These are phyloP conservation scores for Epistrophe grossulariae DNA, from an alignment of 2,888 invertebrate species.

Conservation along the genomic window DNA sequence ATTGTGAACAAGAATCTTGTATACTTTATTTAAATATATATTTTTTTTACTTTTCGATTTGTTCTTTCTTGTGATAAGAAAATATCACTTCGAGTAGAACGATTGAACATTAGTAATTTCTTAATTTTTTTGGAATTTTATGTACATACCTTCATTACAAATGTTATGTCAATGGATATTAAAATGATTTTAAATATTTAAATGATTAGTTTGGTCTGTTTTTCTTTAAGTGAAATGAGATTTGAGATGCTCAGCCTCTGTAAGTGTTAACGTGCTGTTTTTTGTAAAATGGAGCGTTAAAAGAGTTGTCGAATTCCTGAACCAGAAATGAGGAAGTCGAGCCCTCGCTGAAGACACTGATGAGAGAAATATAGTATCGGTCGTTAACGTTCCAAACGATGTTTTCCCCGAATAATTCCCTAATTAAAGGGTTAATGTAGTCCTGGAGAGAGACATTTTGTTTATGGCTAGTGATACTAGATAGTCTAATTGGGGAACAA, in stretches of 20 bases:
- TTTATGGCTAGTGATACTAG: too few relatives aligned
- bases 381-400: not conserved
- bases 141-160: too few relatives aligned
- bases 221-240: not conserved
- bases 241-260: not conserved
- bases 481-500: too few relatives aligned
- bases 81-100: too few relatives aligned
- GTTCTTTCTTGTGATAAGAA: too few relatives aligned
- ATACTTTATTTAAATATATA: too few relatives aligned
- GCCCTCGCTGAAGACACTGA: conserved; percentile 6
- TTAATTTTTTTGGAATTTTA: too few relatives aligned
- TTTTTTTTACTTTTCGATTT: too few relatives aligned
- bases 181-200: not conserved
- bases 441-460: too few relatives aligned
- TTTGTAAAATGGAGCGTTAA: not conserved
- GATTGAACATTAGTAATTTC: too few relatives aligned
- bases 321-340: not conserved
- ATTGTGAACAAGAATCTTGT: too few relatives aligned
- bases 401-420: conserved; percentile 1
- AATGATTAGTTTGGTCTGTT: not conserved
- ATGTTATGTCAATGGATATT: too few relatives aligned
- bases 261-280: not conserved
- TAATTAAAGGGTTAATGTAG: not conserved
- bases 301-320: not conserved
- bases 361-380: not conserved